These are phyloP conservation scores for Ornithoptera priamus DNA, from an alignment of 2,888 invertebrate species.

Conservation along the genomic window DNA sequence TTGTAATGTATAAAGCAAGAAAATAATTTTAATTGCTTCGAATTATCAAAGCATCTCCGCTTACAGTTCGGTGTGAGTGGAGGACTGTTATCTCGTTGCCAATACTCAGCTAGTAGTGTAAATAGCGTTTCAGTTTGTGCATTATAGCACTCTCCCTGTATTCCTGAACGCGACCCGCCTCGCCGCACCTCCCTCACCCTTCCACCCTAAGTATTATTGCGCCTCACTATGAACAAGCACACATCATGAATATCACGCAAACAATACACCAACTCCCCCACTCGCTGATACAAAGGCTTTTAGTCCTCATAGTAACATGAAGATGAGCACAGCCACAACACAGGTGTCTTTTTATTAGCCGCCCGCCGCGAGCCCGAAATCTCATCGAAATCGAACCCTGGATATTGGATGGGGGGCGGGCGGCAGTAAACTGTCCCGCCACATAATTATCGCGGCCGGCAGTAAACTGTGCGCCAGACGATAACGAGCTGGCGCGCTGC, in stretches of 20 bases:
- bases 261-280: no score
- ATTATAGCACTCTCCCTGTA: constrained; percentile 13
- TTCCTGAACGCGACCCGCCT: constrained; percentile 10
- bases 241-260: no score
- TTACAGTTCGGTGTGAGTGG: constrained; percentile 33
- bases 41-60: background rate
- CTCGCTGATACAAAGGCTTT: no score
- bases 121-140: constrained; percentile 4
- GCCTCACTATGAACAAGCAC: no score
- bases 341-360: background rate
- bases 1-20: no score
- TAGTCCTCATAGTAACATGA: no score
- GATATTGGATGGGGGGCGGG: constrained; percentile 15
- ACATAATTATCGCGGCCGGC: constrained; percentile 28
- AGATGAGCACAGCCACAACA: no score
- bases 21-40: background rate
- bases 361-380: constrained; percentile 9
- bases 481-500: constrained; percentile 27
- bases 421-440: constrained; percentile 30
- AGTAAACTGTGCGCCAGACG: constrained; percentile 28
- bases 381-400: constrained; percentile 8
- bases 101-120: background rate
- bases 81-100: constrained; percentile 13
- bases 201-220: background rate
- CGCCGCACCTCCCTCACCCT: background rate